Base-by-base conservation (phyloP, 2,113 vertebrate species). In the Pandion haliaetus region DNA sequence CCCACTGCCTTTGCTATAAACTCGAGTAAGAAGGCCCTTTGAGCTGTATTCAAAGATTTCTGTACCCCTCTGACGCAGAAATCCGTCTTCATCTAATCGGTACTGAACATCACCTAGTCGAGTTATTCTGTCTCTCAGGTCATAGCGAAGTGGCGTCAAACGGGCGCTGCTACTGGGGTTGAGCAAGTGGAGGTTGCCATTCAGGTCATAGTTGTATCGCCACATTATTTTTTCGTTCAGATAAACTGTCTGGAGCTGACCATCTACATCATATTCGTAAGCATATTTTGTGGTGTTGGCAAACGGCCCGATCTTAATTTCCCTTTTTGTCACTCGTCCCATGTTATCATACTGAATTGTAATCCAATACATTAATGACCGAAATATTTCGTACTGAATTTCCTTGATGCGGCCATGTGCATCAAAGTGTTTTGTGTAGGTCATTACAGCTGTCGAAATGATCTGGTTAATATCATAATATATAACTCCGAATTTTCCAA, bases 401-500 rank as follows among this genome's bases (percentile, higher is more conserved):
- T 99, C 99, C 90, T 99, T 99, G 96, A 99, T 99, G 90, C 99
- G 98, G 8, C 99, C 99, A 1, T 99, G 99, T 3, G 99, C 99
- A 19, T 99, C 99, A 1, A 99, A 99, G 96, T 99, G 99, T 96
- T 99, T 99, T 32, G 99, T 99, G 94, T 99, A 99, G 1, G 99
- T 99, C 99, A 99, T 99, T 52, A 99, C 99, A 1, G 99, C 99
- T 2, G 99, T 99, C 9, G 99, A 99, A 74, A 99, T 99, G 93
- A 99, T 99, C 98, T 99, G 99, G 97, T 99, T 99, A 88, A 99
- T 99, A 78, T 99, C 99, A 4, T 99, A 99, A 97, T 99, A 99
- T 90, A 99, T 99, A 31, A 99, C 99, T 36, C 99, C 99, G 17
- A 99, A 99, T 96, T 99, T 99, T 50, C 99, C 99, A 61, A 99